These are phyloP conservation scores for Myotis vivesi DNA, from an alignment of 2,797 vertebrate species.

Conservation along the genomic window DNA sequence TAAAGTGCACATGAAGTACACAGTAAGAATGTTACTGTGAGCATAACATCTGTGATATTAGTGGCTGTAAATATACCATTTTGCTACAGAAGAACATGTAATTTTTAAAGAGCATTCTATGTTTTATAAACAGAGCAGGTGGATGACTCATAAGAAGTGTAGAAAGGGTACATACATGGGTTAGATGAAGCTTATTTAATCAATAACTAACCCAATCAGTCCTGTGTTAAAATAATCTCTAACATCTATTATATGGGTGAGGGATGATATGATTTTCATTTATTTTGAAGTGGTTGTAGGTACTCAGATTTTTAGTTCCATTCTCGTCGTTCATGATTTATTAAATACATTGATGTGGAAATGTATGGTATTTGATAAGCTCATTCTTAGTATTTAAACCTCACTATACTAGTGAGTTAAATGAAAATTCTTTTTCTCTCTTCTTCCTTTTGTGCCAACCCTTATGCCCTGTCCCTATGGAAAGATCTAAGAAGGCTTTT, in stretches of 20 bases:
- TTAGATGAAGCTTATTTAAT: not conserved
- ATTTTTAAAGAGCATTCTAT: not conserved
- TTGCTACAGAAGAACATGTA: not conserved
- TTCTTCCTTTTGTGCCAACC: not conserved
- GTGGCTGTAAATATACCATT: not conserved
- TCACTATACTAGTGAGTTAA: not conserved
- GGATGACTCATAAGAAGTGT: not conserved
- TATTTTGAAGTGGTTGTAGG: not conserved
- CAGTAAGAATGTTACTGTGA: not conserved
- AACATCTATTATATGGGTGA: not conserved
- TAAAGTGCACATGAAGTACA: not conserved
- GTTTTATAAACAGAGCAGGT: not conserved
- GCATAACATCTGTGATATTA: not conserved
- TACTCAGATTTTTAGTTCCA: not conserved
- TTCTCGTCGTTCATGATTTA: not conserved
- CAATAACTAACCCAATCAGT: not conserved
- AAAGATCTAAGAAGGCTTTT: conserved; percentile 50
- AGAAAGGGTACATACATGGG: not conserved
- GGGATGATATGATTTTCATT: not conserved
- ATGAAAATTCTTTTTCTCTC: not conserved
- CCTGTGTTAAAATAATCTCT: not conserved
- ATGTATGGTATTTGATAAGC: not conserved
- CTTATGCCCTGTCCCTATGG: not conserved
- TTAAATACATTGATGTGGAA: not conserved
- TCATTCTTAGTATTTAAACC: not conserved